Evolutionary conservation across 2,797 vertebrate genomes (phyloP).

Genomic region (Arrhamphus sclerolepis): DNA sequence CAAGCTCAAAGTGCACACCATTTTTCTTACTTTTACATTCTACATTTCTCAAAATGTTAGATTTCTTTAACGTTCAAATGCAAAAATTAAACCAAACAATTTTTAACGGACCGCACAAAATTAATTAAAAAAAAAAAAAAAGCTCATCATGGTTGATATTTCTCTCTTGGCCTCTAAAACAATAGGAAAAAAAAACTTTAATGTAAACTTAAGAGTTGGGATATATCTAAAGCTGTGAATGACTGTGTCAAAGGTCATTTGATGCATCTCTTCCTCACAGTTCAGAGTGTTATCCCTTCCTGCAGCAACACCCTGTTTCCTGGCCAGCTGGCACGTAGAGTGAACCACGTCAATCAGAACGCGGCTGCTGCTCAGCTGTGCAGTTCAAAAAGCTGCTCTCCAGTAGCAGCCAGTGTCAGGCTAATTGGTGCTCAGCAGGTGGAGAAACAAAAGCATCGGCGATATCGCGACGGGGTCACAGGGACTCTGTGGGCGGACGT

Average conservation of each 20-base stretch:
- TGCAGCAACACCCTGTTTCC: slow-evolving; percentile 55
- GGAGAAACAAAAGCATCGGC: slow-evolving; percentile 53
- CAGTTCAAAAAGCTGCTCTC: slow-evolving; percentile 50
- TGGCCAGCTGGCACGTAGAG: slow-evolving; percentile 30
- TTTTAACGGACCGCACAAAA: not conserved
- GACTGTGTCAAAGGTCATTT: slow-evolving; percentile 14
- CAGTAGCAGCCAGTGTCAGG: slow-evolving; percentile 38
- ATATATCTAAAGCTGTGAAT: not conserved
- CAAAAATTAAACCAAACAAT: too few relatives aligned
- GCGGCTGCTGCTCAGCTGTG: slow-evolving; percentile 30
- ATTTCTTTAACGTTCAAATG: too few relatives aligned
- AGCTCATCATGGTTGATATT: too few relatives aligned
- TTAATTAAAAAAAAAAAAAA: not conserved
- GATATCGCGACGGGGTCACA: slow-evolving; percentile 55
- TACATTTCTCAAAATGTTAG: too few relatives aligned
- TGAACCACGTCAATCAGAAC: slow-evolving; percentile 33
- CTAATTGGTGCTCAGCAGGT: slow-evolving; percentile 67
- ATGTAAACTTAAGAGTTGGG: not conserved
- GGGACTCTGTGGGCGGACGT: slow-evolving; percentile 27
- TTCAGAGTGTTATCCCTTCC: slow-evolving; percentile 40
- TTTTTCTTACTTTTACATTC: too few relatives aligned
- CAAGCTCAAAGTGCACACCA: not conserved
- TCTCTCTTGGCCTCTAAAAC: too few relatives aligned
- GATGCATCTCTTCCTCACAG: slow-evolving; percentile 7
- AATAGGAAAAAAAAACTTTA: not conserved